These are phyloP conservation scores for Ethmia dodecea DNA, from an alignment of 2,888 invertebrate genomes.

Conservation along the genomic window DNA sequence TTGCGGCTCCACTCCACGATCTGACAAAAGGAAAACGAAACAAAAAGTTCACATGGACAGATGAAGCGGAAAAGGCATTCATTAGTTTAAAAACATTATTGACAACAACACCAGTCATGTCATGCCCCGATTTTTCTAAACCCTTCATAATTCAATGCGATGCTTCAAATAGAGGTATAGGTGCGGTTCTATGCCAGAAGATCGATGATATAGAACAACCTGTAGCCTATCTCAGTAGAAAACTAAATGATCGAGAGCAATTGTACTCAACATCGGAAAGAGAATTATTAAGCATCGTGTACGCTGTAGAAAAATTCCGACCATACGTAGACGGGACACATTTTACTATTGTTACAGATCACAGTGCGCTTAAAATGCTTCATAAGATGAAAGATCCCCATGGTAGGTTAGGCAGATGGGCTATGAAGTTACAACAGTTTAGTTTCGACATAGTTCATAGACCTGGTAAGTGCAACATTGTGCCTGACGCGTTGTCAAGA, in stretches of 20 bases:
- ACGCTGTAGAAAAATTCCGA: background rate
- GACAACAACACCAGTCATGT: slow-evolving; percentile 12
- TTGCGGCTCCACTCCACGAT: slow-evolving; percentile 11
- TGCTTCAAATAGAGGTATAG: slow-evolving; percentile 13
- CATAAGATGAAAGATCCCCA: background rate
- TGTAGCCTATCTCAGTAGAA: slow-evolving; percentile 13
- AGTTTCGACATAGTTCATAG: background rate
- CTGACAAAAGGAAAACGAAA: slow-evolving; percentile 6
- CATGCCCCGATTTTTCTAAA: slow-evolving; percentile 12
- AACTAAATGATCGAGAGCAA: background rate
- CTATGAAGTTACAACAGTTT: background rate
- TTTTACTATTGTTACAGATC: background rate
- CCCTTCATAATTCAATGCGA: slow-evolving; percentile 14
- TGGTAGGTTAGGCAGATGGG: background rate
- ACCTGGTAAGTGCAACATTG: background rate
- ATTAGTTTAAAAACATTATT: slow-evolving; percentile 9
- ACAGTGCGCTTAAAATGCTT: background rate
- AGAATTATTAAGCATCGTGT: background rate
- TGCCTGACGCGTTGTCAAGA: background rate
- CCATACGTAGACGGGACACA: background rate
- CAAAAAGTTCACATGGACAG: slow-evolving; percentile 8
- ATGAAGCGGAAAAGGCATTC: slow-evolving; percentile 13
- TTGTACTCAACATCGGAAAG: background rate
- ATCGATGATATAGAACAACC: slow-evolving; percentile 11
- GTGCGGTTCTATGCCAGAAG: slow-evolving; percentile 12